A percentile compares a stretch with the other conserved stretches of the same genome.
These are phyloP conservation scores for Phacellophora camtschatica DNA, from an alignment of 30 jellyfish, hydroid and myxozoan genomes.

Conservation along the genomic window DNA sequence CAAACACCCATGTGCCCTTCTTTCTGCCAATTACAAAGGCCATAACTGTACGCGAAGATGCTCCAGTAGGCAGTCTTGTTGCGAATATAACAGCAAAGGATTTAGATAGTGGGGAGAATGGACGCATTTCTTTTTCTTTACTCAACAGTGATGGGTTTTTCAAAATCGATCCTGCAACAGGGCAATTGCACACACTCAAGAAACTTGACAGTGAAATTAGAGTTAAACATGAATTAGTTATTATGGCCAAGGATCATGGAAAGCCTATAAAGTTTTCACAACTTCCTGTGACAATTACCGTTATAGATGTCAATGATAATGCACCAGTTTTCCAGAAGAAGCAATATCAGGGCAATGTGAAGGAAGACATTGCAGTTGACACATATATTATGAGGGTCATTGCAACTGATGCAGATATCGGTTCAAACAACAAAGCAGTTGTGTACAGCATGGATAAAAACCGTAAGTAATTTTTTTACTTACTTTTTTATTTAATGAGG, in stretches of 20 bases:
- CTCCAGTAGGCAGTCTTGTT: constrained; percentile 47
- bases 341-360: constrained; percentile 5
- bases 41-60: constrained; percentile 53
- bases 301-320: constrained; percentile 88
- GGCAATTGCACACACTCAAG: constrained; percentile 61
- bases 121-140: constrained; percentile 67
- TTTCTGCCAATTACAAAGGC: constrained; percentile 17
- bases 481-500: neutral
- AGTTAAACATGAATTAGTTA: constrained; percentile 36
- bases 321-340: constrained; percentile 61
- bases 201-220: constrained; percentile 83
- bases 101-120: constrained; percentile 76
- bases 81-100: constrained; percentile 70
- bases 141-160: constrained; percentile 56
- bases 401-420: constrained; percentile 66
- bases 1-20: constrained; percentile 73
- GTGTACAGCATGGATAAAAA: constrained; percentile 38
- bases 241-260: constrained; percentile 90
- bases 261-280: constrained; percentile 68
- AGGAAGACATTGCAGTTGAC: constrained; percentile 68
- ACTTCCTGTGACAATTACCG: constrained; percentile 53
- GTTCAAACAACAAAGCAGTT: constrained; percentile 39
- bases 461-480: constrained; percentile 31
- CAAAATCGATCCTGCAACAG: constrained; percentile 53
- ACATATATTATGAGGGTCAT: constrained; percentile 69